phyloP scores from a whole-genome alignment of 2,797 vertebrate genomes.

The Bovichtus diacanthus region DNA sequence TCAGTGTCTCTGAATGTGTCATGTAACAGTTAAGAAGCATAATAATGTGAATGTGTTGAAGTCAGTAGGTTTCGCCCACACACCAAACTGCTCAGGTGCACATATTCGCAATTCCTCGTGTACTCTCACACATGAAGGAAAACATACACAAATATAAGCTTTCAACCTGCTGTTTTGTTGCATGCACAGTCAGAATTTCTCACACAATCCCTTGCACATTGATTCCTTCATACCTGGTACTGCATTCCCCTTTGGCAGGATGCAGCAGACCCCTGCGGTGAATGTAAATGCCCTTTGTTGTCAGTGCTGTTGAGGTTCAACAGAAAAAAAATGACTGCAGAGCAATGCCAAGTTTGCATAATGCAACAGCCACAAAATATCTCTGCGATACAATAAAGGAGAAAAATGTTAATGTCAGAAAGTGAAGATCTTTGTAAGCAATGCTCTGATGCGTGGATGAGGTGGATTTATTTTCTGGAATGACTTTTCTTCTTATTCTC shows the following conservation, averaged over 20 bases:
- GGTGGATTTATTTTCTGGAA: constrained; percentile 13
- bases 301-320: constrained; percentile 54
- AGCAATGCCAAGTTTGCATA: constrained; percentile 61
- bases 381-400: constrained; percentile 20
- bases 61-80: constrained; percentile 1
- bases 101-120: neutral
- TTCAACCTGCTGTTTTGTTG: constrained; percentile 9
- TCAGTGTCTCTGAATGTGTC: neutral
- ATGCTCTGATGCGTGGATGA: constrained; percentile 14
- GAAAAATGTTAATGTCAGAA: constrained; percentile 60
- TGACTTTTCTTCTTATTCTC: neutral
- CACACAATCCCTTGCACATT: no score
- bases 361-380: constrained; percentile 55
- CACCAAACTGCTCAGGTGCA: constrained; percentile 4
- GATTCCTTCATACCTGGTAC: constrained; percentile 27
- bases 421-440: constrained; percentile 23
- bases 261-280: constrained; percentile 64
- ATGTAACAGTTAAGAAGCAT: constrained; percentile 4
- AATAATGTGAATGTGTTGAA: constrained; percentile 6
- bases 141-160: neutral
- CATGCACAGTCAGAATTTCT: constrained; percentile 3
- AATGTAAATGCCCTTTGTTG: constrained; percentile 77
- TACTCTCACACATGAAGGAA: neutral
- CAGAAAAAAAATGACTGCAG: constrained; percentile 33
- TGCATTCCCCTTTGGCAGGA: constrained; percentile 48